Base-by-base conservation (phyloP, 2,888 invertebrate species). In the Zygaena filipendulae region DNA sequence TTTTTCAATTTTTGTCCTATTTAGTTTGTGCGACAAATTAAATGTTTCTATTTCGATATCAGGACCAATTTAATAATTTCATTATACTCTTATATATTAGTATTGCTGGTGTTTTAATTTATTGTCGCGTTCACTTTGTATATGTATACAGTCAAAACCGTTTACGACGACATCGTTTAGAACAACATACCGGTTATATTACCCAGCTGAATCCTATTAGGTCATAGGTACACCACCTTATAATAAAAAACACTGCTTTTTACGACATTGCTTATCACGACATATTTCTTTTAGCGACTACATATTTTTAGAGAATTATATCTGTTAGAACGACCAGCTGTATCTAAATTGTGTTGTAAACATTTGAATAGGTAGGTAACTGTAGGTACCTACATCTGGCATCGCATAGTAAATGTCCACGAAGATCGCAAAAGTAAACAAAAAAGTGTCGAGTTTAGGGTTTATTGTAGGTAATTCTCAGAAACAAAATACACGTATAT, bases 51-150 rank as follows among this genome's bases (percentile, higher is more conserved):
- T n/a, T n/a, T n/a, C n/a, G n/a, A n/a, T 7, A 38, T 42, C 21
- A 27, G 23, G 9, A 13, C 27, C 10, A 38, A 41, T 46, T 48
- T 39, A 30, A 35, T n/a, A n/a, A n/a, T n/a, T n/a, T n/a, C n/a
- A n/a, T n/a, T n/a, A n/a, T n/a, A n/a, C n/a, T n/a, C n/a, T n/a
- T n/a, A n/a, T n/a, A n/a, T n/a, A n/a, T n/a, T n/a, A n/a, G n/a
- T n/a, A n/a, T n/a, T n/a, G n/a, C n/a, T n/a, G n/a, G n/a, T n/a
- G n/a, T n/a, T n/a, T n/a, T n/a, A n/a, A n/a, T n/a, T n/a, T n/a
- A n/a, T n/a, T n/a, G n/a, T n/a, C n/a, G n/a, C n/a, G n/a, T n/a
- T n/a, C n/a, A n/a, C n/a, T n/a, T n/a, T n/a, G n/a, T n/a, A n/a
- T 16, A 16, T 6, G 7, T 16, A 7, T 16, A 16, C 16, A 16